Base-by-base conservation (phyloP, 2,797 vertebrate species). In the Dromococcyx pavoninus region DNA sequence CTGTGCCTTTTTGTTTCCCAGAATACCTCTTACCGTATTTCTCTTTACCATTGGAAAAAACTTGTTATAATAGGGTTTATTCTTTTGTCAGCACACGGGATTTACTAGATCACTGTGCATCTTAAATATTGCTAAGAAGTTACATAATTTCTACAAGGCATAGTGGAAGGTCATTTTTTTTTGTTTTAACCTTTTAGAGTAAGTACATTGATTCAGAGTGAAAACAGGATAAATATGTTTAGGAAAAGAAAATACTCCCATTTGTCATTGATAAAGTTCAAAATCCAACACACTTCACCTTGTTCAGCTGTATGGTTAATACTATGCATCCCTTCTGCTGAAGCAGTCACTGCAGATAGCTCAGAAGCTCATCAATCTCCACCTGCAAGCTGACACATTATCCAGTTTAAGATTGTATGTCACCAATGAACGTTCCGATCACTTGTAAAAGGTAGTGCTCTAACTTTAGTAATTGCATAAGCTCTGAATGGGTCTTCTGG, bases 371-470 rank as follows among this genome's bases (percentile, higher is more conserved):
- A 79, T 74, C 66, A 53, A 27, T 90, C 27, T 73, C 27, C 74
- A 89, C 56, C 39, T 95, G 51, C 81, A 92, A 84, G 70, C 39
- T 92, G 43, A 86, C 56, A 75, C 62, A 78, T 82, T 85, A 83
- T 71, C 84, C 62, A 54, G 14, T 61, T 62, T 73, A 60, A 78
- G 64, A 64, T 24, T 84, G 16, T 39, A 19, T 76, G 56, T 37
- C 76, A 92, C 18, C 66, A 73, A 2, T 41, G 70, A 93, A 28
- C 2, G 2, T 61, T 84, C 74, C 76, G 87, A 53, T 72, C 64
- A 46, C 66, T 86, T 71, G 13, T 17, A 77, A 83, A 93, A 84
- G 23, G 33, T 81, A 53, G 7, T 37, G 10, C 32, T 92, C 78
- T 83, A 60, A 64, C 70, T 51, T 72, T 51, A 78, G 19, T 39